Evolutionary conservation across 2,797 vertebrate species (phyloP).

Genomic region (Australoheros facetus): DNA sequence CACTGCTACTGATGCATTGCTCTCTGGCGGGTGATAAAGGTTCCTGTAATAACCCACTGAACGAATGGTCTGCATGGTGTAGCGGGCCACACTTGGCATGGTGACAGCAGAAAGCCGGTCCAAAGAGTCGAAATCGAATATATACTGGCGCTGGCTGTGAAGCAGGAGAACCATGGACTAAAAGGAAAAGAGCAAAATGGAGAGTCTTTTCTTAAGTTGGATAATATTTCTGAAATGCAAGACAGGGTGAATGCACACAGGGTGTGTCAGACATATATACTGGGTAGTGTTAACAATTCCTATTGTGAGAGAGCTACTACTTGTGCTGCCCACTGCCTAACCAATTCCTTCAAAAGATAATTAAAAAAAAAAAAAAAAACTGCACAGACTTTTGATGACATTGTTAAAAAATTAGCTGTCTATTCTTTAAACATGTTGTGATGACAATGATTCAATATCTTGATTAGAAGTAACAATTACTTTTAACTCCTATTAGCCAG

Average conservation of each 20-base stretch:
- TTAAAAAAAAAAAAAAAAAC: not conserved
- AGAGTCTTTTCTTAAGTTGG: conserved; percentile 26
- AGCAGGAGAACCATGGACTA: conserved; percentile 98
- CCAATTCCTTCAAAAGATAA: not conserved
- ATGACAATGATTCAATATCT: not conserved
- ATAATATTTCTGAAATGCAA: conserved; percentile 36
- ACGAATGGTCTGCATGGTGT: conserved; percentile 97
- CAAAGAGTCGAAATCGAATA: conserved; percentile 94
- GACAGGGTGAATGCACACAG: not conserved
- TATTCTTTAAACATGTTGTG: not conserved
- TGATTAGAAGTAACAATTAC: not conserved
- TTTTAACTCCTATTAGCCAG: not conserved
- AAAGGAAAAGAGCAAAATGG: conserved; percentile 55
- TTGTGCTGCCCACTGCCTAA: not conserved
- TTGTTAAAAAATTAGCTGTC: not conserved
- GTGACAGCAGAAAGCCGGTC: conserved; percentile 95
- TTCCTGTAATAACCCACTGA: conserved; percentile 98
- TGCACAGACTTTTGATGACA: not conserved
- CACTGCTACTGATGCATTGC: conserved; percentile 94
- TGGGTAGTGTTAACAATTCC: not conserved
- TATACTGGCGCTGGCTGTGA: conserved; percentile 98
- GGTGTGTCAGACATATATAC: conserved; percentile 43
- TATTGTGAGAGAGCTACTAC: conserved; percentile 7
- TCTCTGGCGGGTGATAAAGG: conserved; percentile 96
- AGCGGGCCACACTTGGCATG: conserved; percentile 97